Evolutionary conservation across 64 coral and sea anemone genomes (phyloP), one percentile per base, ranked within the genome.

Genomic region (Acropora yongei): DNA sequence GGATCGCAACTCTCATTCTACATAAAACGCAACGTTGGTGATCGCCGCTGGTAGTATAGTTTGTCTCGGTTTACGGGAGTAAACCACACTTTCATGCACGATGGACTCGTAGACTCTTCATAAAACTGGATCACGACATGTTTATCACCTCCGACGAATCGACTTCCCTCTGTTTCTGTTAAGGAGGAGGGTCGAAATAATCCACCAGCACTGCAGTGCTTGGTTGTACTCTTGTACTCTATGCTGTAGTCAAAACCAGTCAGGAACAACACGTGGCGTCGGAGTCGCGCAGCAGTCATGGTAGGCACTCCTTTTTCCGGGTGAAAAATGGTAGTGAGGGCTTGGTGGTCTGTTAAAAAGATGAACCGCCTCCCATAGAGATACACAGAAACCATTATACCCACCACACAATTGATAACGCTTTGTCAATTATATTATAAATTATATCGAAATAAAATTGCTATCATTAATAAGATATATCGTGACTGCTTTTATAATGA

Each of bases 201-300:
- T 12, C 87, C 92, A 88, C 89, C 92, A 75, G 91, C 91, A 61
- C 88, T 89, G 80, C 86, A 89, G 39, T 90, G 77, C 13, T 72
- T 73, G 41, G 45, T 78, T 4, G 30, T 78, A 16, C 0, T 79
- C 45, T 51, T 49, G 17, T 53, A 79, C 77, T 79, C 77, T 47
- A 79, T 79, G 13, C 17, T 79, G 77, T 79, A 79, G 4, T 79
- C 45, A 6, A 51, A 51, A n/a, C 77, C 77, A n/a, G 77, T 4
- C 18, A 79, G 2, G 77, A 51, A 79, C 77, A 49, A 79, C 55
- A 49, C 47, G 7, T 79, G 20, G 1, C 47, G 77, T 18, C 55
- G 47, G 77, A 78, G 75, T 68, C 88, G 12, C 49, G 75, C 75
- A 78, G 14, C 75, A 4, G 41, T 78, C 75, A 78, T 78, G 43